Base-by-base conservation (phyloP, 1,140 invertebrate genomes). In the Heliconius melpomene region DNA sequence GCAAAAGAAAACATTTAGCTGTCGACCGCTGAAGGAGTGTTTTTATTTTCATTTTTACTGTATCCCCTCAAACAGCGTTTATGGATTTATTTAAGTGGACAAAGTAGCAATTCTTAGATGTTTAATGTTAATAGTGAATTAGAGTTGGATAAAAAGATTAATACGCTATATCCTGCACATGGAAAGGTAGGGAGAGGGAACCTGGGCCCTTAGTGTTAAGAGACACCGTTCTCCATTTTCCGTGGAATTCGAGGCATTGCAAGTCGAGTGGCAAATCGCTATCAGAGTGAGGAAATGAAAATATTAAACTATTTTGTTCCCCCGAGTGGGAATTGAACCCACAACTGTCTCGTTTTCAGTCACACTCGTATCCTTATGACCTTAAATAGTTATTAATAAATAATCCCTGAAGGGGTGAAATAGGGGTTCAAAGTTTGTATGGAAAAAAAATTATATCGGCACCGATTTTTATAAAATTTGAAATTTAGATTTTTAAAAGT, bases 1-100 rank as follows among this genome's bases (percentile, higher is more conserved):
- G 79, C 74, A 82, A 81, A 86, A 83, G 83, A 82, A 85, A 86
- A 85, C 84, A 85, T 86, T 85, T 81, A 85, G 80, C 76, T 79
- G 85, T 80, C 78, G 79, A 79, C 80, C 73, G 75, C 74, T 82
- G 82, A 79, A 79, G 78, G 77, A 75, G 77, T 79, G 66, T 82
- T 85, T 83, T 84, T 85, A 83, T 84, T 83, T 85, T 79, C 75
- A 54, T 84, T 82, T 85, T 78, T 54, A 74, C 81, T 75, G 73
- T 76, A 79, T 76, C 1, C 82, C 72, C 77, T 80, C 82, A 85
- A 83, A 85, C 78, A 76, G 73, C 74, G 82, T 71, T 85, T 84
- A 82, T 84, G 79, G 82, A 84, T 85, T 85, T 85, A 80, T 79
- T 83, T 80, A 77, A 83, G 79, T 78, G 78, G 38, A 73, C 60